Base-by-base conservation (phyloP, 2,888 invertebrate genomes). In the Volucella inanis region DNA sequence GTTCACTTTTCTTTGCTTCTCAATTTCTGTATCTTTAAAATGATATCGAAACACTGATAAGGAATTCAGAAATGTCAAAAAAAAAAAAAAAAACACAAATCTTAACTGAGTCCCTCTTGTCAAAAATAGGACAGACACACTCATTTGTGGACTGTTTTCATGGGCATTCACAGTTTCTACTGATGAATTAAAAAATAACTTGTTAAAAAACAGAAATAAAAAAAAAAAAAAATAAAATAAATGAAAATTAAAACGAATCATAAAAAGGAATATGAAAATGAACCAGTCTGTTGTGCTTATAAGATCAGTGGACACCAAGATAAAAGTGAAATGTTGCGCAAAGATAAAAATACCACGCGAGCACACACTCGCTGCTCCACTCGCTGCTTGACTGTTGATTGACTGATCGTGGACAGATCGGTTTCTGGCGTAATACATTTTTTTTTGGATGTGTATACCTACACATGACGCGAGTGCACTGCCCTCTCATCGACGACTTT, bases 391-490 rank as follows among this genome's bases (percentile, higher is more conserved):
- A 75, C 70, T 70, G 70, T 70, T 84, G 84, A 84, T 79, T 84
- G 84, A 84, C 80, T 74, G 75, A 84, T 84, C 84, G 79, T 70
- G 68, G 79, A 80, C 79, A 80, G 84, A 70, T 84, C 55, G 52
- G 50, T 79, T 80, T 84, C 79, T 84, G 84, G 65, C 84, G 80
- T 75, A 65, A 75, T 64, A 74, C 70, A 49, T 79, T 57, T 68
- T 68, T 52, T 38, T 41, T 61, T 49, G 12, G 3, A 43, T 43
- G 50, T 50, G 52, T 43, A 18, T 74, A 47, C 18, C 18, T 22
- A 22, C 50, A 62, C 14, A 41, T 43, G 11, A 31, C 14, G 47
- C 15, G 22, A 76, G 41, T 49, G 43, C 52, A 54, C 38, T 52
- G 45, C 52, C 54, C 52, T 55, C 18, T 22, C 18, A 55, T 64